Conservation (phyloP, 2,888 invertebrate genomes). For the Hirtodrosophila trivittata region DNA sequence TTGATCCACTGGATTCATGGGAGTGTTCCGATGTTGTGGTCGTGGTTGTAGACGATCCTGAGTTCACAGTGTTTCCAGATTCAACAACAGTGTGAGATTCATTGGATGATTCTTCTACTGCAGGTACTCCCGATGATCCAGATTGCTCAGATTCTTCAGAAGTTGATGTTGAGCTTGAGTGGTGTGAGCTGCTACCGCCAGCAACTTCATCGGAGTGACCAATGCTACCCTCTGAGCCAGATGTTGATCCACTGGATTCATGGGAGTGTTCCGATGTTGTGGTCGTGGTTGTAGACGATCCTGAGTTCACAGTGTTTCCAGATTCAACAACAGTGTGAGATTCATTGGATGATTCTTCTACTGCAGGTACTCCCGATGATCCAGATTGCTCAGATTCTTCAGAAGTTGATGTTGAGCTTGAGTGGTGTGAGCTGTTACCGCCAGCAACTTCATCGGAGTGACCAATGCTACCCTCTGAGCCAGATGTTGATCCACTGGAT, state of each 20-base stretch:
- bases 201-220: not conserved
- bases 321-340: not conserved
- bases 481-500: not conserved
- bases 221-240: not conserved
- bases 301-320: not conserved
- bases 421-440: not conserved
- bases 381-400: not conserved
- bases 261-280: not conserved
- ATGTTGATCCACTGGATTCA: not conserved
- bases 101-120: not conserved
- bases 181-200: not conserved
- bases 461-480: not conserved
- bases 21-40: conserved; percentile 14
- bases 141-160: not conserved
- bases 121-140: not conserved
- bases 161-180: not conserved
- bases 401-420: conserved; percentile 3
- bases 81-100: not conserved
- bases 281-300: not conserved
- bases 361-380: not conserved
- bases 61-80: conserved; percentile 1
- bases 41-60: conserved; percentile 15
- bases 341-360: not conserved
- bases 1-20: not conserved
- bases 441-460: not conserved